These are phyloP conservation scores for Archilochus colubris DNA, from an alignment of 2,113 vertebrate species.

Conservation along the genomic window DNA sequence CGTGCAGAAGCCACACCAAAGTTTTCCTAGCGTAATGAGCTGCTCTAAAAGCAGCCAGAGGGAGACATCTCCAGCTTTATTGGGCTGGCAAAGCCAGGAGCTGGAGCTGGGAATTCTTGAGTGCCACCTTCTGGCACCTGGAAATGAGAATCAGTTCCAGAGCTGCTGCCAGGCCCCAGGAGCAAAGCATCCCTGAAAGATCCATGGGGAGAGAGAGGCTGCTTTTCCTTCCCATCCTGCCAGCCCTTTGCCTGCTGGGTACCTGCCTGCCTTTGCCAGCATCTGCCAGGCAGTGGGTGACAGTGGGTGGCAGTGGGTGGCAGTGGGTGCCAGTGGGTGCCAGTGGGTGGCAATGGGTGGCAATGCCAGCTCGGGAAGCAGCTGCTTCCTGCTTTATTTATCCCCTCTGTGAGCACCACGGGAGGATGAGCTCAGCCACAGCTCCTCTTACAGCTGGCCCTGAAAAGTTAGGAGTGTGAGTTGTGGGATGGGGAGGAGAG, in stretches of 20 bases:
- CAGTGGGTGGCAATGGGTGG: no score
- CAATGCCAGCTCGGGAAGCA: slow-evolving; percentile 53
- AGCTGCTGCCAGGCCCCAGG: background rate
- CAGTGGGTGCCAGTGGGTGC: no score
- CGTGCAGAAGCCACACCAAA: background rate
- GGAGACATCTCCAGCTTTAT: slow-evolving; percentile 30
- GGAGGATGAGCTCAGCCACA: slow-evolving; percentile 45
- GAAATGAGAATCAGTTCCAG: background rate
- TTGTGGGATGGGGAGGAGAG: slow-evolving; percentile 5
- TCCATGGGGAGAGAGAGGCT: background rate
- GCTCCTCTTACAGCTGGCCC: slow-evolving; percentile 58
- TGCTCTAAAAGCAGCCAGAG: slow-evolving; percentile 65
- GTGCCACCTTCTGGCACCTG: slow-evolving; percentile 65
- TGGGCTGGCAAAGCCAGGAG: slow-evolving; percentile 20
- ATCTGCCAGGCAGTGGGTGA: background rate
- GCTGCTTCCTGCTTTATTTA: slow-evolving; percentile 72
- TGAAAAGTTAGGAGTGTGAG: slow-evolving; percentile 69
- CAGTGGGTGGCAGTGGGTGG: no score
- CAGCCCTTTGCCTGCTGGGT: background rate
- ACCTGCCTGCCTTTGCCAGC: background rate
- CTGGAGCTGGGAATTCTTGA: slow-evolving; percentile 48
- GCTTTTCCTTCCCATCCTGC: background rate
- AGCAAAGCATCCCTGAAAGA: background rate
- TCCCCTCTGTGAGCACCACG: slow-evolving; percentile 27
- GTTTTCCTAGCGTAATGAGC: slow-evolving; percentile 39